Conservation (phyloP, 2,113 vertebrate genomes). For the Pimephales promelas region DNA sequence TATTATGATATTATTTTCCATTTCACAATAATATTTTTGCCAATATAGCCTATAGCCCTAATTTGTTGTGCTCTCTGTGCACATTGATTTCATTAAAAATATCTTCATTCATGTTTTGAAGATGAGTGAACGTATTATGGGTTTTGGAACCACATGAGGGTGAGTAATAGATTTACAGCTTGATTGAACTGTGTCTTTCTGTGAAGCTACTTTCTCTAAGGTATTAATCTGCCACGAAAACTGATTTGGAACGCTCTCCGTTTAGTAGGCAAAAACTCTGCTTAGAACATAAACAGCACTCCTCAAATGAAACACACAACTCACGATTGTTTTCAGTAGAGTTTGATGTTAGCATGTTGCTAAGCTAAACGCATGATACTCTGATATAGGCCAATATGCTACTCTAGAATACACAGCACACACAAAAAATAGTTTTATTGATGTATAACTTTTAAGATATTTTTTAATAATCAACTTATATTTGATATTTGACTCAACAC, state of each 20-base stretch:
- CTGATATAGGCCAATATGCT: neutral
- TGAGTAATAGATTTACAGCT: neutral
- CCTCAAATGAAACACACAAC: too few species aligned
- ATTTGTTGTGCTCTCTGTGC: too few species aligned
- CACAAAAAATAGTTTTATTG: neutral
- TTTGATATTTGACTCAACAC: too few species aligned
- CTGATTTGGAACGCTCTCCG: neutral
- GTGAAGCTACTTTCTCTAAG: neutral
- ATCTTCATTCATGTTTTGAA: neutral
- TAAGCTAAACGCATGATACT: neutral
- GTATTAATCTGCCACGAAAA: neutral
- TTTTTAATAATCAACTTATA: too few species aligned
- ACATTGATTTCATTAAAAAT: too few species aligned
- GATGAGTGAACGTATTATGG: too few species aligned
- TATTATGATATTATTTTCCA: too few species aligned
- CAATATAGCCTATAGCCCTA: too few species aligned
- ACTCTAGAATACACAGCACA: neutral
- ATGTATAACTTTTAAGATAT: neutral
- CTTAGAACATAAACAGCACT: too few species aligned
- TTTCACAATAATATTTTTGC: too few species aligned
- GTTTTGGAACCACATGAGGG: neutral
- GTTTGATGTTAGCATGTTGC: neutral
- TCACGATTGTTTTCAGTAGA: too few species aligned
- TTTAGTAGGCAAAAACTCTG: too few species aligned
- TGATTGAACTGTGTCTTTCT: neutral